Percentiles rank a stretch among this genome's conserved stretches.
Conservation (phyloP, 2,797 vertebrate species). For the Distichodus sexfasciatus region DNA sequence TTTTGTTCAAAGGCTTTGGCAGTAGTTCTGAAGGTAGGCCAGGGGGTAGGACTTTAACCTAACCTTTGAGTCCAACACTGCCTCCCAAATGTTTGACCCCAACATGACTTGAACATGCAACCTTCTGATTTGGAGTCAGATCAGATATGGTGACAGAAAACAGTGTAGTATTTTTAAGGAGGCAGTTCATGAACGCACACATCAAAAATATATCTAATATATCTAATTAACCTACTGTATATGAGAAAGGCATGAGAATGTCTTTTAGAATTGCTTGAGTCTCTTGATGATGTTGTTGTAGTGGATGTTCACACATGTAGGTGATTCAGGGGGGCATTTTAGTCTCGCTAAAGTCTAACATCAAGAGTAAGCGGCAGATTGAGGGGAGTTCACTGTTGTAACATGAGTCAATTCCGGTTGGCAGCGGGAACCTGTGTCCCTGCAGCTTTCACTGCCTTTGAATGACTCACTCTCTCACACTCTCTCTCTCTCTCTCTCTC, state of each 20-base stretch:
- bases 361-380: neutral
- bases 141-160: too few species aligned
- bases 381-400: neutral
- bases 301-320: neutral
- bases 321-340: neutral
- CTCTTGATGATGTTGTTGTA: slow-evolving; percentile 28
- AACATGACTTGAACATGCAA: too few species aligned
- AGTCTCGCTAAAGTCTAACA: neutral
- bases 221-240: neutral
- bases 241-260: neutral
- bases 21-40: too few species aligned
- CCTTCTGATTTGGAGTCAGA: too few species aligned
- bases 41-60: too few species aligned
- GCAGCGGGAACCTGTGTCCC: neutral
- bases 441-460: neutral
- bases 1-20: too few species aligned
- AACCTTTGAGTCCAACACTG: too few species aligned
- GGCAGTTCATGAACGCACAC: too few species aligned
- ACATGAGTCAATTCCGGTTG: neutral
- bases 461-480: neutral
- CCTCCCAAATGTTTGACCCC: too few species aligned
- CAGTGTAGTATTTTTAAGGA: too few species aligned
- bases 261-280: slow-evolving; percentile 2
- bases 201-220: too few species aligned
- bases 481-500: neutral